Evolutionary conservation across 64 coral and sea anemone species (phyloP), one percentile per base, ranked within the genome.

Genomic region (Astreopora myriophthalma): DNA sequence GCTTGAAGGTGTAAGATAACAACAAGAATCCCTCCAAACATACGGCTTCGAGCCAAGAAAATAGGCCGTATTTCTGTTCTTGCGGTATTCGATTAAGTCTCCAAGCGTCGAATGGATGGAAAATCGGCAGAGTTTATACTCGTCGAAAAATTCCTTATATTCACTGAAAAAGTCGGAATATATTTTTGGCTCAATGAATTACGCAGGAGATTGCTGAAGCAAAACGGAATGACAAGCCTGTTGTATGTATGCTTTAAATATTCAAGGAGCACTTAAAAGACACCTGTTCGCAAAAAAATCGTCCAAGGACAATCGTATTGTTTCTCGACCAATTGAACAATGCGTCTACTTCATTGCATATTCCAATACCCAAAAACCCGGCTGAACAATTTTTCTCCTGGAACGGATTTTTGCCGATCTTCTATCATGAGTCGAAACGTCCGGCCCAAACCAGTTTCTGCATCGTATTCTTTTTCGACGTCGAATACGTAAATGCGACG

Each of bases 211-310:
- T 65, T 83, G 79, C 79, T 65, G 34, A 16, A 35, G 57, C 52
- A 64, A 83, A 64, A 60, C 79, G 32, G 52, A 64, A 35, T 35
- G 57, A 83, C 58, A 65, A 83, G 58, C 32, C 57, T 64, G 52
- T 65, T 83, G 79, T 65, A n/a, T n/a, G 32, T 83, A 65, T 63
- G 22, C 65, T 83, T 83, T 38, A 66, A 83, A 83, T 83, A 83
- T 83, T 83, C 79, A 83, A 35, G n/a, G 31, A 81, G 14, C 55
- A 37, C 79, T 63, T 64, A 11, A 60, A 24, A 36, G 8, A 61
- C 79, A 83, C 79, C 79, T 83, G 79, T 83, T 83, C 27, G 30
- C 19, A 22, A 34, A 64, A 83, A 61, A 83, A 36, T 25, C 22
- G 19, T 55, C 58, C 3, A 12, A 86, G 22, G 70, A 87, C 85